Base-by-base conservation (phyloP, 2,888 invertebrate genomes). In the Sylvicola fuscatus region DNA sequence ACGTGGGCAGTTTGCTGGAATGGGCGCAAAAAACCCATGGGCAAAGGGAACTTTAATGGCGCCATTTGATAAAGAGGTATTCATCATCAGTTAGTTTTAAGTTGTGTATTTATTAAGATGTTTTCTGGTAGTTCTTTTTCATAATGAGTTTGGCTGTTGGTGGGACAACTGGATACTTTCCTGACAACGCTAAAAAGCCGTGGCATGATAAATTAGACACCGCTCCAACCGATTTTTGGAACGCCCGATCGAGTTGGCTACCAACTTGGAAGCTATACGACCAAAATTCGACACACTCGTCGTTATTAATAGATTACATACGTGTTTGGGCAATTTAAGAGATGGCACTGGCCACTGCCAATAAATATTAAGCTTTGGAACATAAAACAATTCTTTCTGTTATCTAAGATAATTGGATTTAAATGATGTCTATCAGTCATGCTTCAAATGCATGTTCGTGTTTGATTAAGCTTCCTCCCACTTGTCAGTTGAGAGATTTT, bases 91-190 rank as follows among this genome's bases (percentile, higher is more conserved):
- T 21, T 21, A 28, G 27, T 33, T 31, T 11, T 12, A 21, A 21
- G 4, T 21, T 21, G 8, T 21, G 4, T 21, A 21, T 6, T 21
- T 21, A 8, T 16, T 39, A 14, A 34, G 15, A 33, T 33, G 41
- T 39, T 26, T 41, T 40, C 27, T n/a, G 15, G n/a, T 29, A 65
- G 64, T 71, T 70, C 52, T 68, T 69, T 53, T 45, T 78, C 27
- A 62, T 75, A 34, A 56, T 77, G 42, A 77, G 74, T 52, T 44
- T 76, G 39, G 77, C 75, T 38, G 68, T 73, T 13, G 76, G 76
- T 8, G 77, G 77, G 15, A 64, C 64, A 21, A 21, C 21, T 3
- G 64, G 62, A 12, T 75, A 62, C 54, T 75, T 75, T 60, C 70
- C 72, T 1, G 75, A 77, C 45, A 60, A 59, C 8, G 21, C 4